Percentiles rank a stretch among this genome's conserved stretches.
Evolutionary conservation across 2,797 vertebrate species (phyloP).

Genomic region (Psittacula echo): DNA sequence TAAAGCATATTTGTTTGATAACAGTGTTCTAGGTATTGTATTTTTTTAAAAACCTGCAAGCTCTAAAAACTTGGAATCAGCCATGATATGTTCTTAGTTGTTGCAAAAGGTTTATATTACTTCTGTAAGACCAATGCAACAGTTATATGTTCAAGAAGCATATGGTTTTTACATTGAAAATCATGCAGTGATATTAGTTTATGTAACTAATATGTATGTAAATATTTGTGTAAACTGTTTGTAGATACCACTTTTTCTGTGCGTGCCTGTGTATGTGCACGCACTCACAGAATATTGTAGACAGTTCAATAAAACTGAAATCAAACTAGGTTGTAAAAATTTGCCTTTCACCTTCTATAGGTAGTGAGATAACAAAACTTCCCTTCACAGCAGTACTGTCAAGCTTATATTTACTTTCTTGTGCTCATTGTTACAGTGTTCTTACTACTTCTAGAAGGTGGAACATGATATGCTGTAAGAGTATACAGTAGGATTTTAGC

Average conservation of each 20-base stretch:
- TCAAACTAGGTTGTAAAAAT: conserved; percentile 68
- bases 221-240: conserved; percentile 74
- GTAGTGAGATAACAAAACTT: conserved; percentile 55
- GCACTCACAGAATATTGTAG: conserved; percentile 76
- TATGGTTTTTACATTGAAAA: conserved; percentile 69
- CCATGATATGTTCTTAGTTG: conserved; percentile 70
- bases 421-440: conserved; percentile 1
- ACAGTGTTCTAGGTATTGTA: conserved; percentile 98
- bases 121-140: conserved; percentile 76
- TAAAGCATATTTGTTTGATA: conserved; percentile 99
- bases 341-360: conserved; percentile 67
- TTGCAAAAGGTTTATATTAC: conserved; percentile 72
- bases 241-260: conserved; percentile 75
- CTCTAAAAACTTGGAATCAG: conserved; percentile 77
- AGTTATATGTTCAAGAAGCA: conserved; percentile 68
- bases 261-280: conserved; percentile 59
- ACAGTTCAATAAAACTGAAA: conserved; percentile 69
- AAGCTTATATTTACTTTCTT: conserved; percentile 43
- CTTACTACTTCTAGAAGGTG: conserved; percentile 68
- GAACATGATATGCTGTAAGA: conserved; percentile 57
- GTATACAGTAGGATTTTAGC: conserved; percentile 46
- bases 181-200: conserved; percentile 71
- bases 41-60: conserved; percentile 85
- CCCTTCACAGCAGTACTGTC: neutral
- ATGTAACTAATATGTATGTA: conserved; percentile 75